A percentile compares a stretch with the other conserved stretches of the same genome.
Evolutionary conservation across 2,888 invertebrate species (phyloP).

Genomic region (Sacculina carcini): DNA sequence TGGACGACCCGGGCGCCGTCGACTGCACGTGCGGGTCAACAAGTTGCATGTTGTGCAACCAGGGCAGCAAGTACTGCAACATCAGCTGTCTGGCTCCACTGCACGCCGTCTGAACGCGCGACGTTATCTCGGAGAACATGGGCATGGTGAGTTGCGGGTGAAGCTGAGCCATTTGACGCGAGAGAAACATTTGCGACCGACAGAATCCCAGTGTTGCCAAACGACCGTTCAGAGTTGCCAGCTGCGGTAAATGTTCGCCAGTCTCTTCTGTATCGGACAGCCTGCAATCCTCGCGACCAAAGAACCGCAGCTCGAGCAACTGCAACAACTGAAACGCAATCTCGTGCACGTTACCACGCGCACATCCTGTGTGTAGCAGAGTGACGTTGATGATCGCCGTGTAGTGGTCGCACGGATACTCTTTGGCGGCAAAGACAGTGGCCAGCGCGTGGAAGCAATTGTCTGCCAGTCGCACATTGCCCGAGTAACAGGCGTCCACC

Average conservation of each 20-base stretch:
- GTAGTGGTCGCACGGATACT: constrained; percentile 92
- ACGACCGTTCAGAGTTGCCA: constrained; percentile 57
- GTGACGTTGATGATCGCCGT: constrained; percentile 94
- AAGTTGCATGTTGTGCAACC: constrained; percentile 95
- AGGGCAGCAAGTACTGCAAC: constrained; percentile 75
- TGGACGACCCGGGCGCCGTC: constrained; percentile 12
- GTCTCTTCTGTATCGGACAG: constrained; percentile 22
- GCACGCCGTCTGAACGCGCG: constrained; percentile 74
- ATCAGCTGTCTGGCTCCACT: constrained; percentile 73
- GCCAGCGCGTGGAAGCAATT: constrained; percentile 88
- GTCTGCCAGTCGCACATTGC: constrained; percentile 65
- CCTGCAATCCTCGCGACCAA: constrained; percentile 29
- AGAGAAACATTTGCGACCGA: constrained; percentile 71
- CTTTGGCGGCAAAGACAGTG: constrained; percentile 82
- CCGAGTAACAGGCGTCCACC: constrained; percentile 89
- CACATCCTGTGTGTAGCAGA: constrained; percentile 82
- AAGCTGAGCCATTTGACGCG: constrained; percentile 68
- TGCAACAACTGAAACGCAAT: constrained; percentile 81
- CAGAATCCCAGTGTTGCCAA: constrained; percentile 65
- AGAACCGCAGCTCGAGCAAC: constrained; percentile 77
- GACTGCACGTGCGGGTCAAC: constrained; percentile 85
- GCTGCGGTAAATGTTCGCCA: constrained; percentile 26
- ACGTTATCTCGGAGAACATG: constrained; percentile 71
- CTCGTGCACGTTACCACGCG: constrained; percentile 69
- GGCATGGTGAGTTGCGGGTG: constrained; percentile 98